Evolutionary conservation across 2,113 vertebrate genomes (phyloP), one percentile per base, ranked within the genome.

Genomic region (Elaphurus davidianus): DNA sequence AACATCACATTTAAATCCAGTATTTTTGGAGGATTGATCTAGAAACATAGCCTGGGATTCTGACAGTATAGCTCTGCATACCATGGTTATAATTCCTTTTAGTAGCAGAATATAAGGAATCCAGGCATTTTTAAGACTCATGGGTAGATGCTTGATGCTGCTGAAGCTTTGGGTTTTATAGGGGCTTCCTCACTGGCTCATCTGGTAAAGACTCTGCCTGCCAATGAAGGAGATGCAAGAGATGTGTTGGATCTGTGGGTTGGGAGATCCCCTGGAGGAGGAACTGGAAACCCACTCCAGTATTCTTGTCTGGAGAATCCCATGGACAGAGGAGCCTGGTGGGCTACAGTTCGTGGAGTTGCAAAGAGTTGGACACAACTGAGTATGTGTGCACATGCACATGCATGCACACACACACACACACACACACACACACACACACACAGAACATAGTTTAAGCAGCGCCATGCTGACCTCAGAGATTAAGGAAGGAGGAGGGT

Each of bases 351-450:
- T 4, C 0, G 0, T 14, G 71, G 36, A 27, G 21, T 13, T 25
- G 21, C 67, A 74, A 74, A 74, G 67, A 40, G 71, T 14, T 43
- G 23, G 40, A 27, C 23, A 43, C 1, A 6, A 40, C 36, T n/a
- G n/a, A 74, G 21, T 43, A 25, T 3, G 21, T 40, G n/a, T 74
- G 5, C 21, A 13, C 0, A 4, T 21, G 9, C 33, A 19, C 1
- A 0, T 64, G 62, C 15, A 9, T 9, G 16, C 33, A 19, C 30
- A 5, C 52, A 9, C 1, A 0, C 33, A 2, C 30, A 17, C 14
- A 17, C 16, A 67, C 60, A 62, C 60, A 62, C 59, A 62, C 55
- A 10, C 64, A 3, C 67, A 12, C 19, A 25, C 36, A 43, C 21
- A 74, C 36, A 43, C 36, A 74, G 0, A 74, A 27, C 2, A 25